These are phyloP conservation scores for Drosophila aldrichi DNA, from an alignment of 2,888 invertebrate species.

Conservation along the genomic window DNA sequence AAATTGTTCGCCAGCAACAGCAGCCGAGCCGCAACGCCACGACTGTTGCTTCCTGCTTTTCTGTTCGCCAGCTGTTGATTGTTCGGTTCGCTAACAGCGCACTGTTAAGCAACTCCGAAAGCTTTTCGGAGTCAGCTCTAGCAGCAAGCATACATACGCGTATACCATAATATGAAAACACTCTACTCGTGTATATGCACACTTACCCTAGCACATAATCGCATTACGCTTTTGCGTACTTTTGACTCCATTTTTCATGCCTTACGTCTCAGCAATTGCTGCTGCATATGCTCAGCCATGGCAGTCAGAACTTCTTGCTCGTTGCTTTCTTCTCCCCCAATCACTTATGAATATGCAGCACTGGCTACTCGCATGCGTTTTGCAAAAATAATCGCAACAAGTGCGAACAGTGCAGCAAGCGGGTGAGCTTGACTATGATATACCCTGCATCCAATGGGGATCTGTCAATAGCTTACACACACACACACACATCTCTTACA, in stretches of 20 bases:
- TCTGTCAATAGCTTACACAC: too few species aligned
- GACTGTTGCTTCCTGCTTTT: conserved; percentile 59
- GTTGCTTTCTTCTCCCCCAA: too few species aligned
- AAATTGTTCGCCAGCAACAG: conserved; percentile 40
- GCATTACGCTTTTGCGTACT: background rate
- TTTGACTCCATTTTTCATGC: background rate
- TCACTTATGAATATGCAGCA: background rate
- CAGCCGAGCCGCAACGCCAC: conserved; percentile 4
- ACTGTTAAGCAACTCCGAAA: conserved; percentile 49
- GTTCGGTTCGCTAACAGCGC: conserved; percentile 14
- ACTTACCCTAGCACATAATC: background rate
- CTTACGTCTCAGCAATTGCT: background rate
- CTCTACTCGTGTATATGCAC: background rate
- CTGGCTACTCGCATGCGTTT: background rate
- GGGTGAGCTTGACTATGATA: too few species aligned
- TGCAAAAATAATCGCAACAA: background rate
- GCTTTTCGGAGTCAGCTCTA: conserved; percentile 42
- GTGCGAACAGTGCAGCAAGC: background rate
- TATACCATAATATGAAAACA: too few species aligned
- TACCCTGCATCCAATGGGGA: too few species aligned
- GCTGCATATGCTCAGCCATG: conserved; percentile 1
- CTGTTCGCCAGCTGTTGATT: conserved; percentile 38
- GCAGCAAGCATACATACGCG: background rate
- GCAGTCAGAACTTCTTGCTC: background rate
- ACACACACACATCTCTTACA: too few species aligned